Evolutionary conservation across 2,888 invertebrate genomes (phyloP).

Genomic region (Eupithecia centaureata): DNA sequence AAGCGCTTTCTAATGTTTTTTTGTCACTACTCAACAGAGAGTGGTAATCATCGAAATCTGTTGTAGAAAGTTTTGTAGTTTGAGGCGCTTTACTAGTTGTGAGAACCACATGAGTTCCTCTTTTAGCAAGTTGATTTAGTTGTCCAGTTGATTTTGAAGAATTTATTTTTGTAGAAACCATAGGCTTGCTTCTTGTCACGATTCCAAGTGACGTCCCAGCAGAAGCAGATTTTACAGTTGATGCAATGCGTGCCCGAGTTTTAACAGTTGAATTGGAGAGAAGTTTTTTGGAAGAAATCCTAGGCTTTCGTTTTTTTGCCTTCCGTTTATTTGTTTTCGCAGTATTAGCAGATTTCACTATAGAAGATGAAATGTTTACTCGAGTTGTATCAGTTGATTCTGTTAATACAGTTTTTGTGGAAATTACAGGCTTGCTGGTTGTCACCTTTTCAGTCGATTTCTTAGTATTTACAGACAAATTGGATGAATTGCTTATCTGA

Average conservation of each 20-base stretch:
- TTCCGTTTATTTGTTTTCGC: not conserved
- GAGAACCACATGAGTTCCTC: not conserved
- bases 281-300: not conserved
- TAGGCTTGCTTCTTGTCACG: not conserved
- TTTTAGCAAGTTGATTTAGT: too few species aligned
- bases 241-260: not conserved
- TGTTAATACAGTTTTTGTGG: not conserved
- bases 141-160: not conserved
- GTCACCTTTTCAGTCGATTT: not conserved
- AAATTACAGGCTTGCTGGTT: not conserved
- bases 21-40: constrained; percentile 43
- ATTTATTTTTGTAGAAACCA: not conserved
- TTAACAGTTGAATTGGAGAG: not conserved
- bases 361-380: not conserved
- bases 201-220: not conserved
- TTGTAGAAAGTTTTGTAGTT: not conserved
- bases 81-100: constrained; percentile 13
- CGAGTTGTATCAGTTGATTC: not conserved
- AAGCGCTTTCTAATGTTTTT: constrained; percentile 49
- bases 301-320: not conserved
- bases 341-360: not conserved
- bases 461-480: not conserved
- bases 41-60: constrained; percentile 30
- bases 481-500: not conserved
- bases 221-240: not conserved